These are phyloP conservation scores for Thryonomys swinderianus DNA, from an alignment of 2,113 vertebrate genomes.

Conservation along the genomic window DNA sequence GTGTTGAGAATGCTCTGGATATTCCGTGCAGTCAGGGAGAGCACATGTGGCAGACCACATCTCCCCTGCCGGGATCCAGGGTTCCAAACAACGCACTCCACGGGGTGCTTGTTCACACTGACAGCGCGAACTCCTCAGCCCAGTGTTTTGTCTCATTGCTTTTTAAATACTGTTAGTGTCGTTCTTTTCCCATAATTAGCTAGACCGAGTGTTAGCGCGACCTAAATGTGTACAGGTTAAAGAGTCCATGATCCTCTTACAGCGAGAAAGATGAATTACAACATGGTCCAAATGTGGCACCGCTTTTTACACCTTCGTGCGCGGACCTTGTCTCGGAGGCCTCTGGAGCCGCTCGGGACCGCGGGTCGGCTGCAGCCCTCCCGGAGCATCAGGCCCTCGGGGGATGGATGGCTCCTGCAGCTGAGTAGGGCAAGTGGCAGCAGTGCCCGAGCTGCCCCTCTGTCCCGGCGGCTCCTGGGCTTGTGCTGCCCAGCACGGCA, in stretches of 20 bases:
- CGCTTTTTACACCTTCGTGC: background rate
- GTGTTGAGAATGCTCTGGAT: background rate
- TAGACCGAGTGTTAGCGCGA: background rate
- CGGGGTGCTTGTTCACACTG: background rate
- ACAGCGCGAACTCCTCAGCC: background rate
- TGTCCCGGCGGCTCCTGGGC: background rate
- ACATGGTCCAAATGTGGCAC: background rate
- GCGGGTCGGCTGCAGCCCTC: background rate
- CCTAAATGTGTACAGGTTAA: background rate
- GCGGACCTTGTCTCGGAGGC: background rate
- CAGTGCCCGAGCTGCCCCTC: background rate
- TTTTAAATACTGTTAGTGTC: background rate
- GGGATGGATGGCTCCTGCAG: too few species aligned
- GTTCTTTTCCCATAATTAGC: background rate
- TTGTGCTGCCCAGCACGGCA: background rate
- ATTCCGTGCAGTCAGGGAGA: background rate
- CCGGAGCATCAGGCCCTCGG: background rate
- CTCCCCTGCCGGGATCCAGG: background rate
- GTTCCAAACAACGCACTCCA: background rate
- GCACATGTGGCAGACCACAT: background rate
- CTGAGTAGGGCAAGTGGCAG: background rate
- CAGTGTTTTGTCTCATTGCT: background rate
- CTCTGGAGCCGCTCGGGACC: background rate
- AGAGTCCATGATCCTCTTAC: background rate
- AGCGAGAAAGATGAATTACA: conserved; percentile 10